Base-by-base conservation (phyloP, 2,113 vertebrate species). In the Perognathus longimembris region DNA sequence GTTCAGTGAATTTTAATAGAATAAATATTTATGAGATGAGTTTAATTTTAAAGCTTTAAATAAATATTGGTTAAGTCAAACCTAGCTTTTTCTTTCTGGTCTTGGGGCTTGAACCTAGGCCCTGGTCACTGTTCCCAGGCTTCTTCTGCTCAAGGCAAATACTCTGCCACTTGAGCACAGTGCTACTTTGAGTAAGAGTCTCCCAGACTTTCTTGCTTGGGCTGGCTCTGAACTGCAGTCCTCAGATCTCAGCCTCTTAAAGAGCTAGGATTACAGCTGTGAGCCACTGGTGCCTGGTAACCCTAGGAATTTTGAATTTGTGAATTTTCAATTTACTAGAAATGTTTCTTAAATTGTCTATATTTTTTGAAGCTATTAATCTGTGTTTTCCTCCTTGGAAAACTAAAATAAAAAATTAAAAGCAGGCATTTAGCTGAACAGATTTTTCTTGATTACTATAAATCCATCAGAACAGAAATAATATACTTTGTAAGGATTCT, bases 11-110 rank as follows among this genome's bases (percentile, higher is more conserved):
- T 61, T 89, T 85, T 82, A 61, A 28, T 67, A 26, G 66, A 64
- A 54, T 92, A 59, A 59, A n/a, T 86, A 57, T 67, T 67, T 45
- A 66, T 20, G 74, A 92, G 82, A 1, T 59, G 5, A 70, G 57
- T 64, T 38, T 85, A 77, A 59, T 71, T 93, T 74, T 32, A 87
- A 87, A 84, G 18, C n/a, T 87, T 86, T 91, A 89, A 88, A 67
- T 63, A 69, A 93, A 75, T 11, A 89, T 1, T 81, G 17, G 12
- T 81, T 86, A 54, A 54, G 50, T 54, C 50, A 54, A 54, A 4
- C 2, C 50, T 54, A 54, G 17, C 2, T 54, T 54, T 18, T 54
- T 54, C 17, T 54, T 54, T 12, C 50, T 54, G 17, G 50, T 54
- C 50, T 15, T 54, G 50, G 45, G 50, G 15, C 50, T 54, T 54